phyloP scores from a whole-genome alignment of 2,888 invertebrate genomes.

The Coecobrya sp. region DNA sequence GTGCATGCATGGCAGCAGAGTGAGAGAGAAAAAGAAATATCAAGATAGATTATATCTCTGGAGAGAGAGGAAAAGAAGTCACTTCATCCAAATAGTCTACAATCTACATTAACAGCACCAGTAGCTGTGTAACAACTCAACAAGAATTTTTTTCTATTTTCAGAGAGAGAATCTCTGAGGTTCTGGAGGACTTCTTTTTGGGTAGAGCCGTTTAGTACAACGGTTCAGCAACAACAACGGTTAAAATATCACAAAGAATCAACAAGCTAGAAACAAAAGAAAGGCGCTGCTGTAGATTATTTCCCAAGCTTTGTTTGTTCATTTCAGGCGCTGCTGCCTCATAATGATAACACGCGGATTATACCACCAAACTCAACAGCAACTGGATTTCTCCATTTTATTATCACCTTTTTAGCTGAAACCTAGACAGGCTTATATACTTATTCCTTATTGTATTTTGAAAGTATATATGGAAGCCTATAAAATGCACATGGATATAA shows the following conservation, averaged over 20 bases:
- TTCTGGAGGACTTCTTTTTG: neutral
- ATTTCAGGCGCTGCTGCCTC: neutral
- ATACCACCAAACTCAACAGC: slow-evolving; percentile 18
- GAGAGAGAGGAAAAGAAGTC: slow-evolving; percentile 42
- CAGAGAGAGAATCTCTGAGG: neutral
- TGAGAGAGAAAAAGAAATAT: neutral
- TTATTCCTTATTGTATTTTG: too few species aligned
- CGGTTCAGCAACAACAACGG: neutral
- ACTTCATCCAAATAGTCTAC: slow-evolving; percentile 12
- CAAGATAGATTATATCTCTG: slow-evolving; percentile 64
- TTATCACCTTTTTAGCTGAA: slow-evolving; percentile 39
- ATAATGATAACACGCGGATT: slow-evolving; percentile 27
- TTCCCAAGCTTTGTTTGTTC: neutral
- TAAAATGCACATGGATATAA: neutral
- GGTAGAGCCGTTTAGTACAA: neutral
- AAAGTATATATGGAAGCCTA: neutral
- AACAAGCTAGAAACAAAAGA: slow-evolving; percentile 15
- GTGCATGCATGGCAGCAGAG: neutral
- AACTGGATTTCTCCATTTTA: slow-evolving; percentile 61
- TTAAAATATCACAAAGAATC: neutral
- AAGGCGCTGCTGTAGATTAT: neutral
- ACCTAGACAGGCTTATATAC: too few species aligned
- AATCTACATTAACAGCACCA: neutral
- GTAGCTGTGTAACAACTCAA: neutral
- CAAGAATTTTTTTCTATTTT: neutral